Evolutionary conservation across 2,797 vertebrate genomes (phyloP).

Genomic region (Columba guinea): DNA sequence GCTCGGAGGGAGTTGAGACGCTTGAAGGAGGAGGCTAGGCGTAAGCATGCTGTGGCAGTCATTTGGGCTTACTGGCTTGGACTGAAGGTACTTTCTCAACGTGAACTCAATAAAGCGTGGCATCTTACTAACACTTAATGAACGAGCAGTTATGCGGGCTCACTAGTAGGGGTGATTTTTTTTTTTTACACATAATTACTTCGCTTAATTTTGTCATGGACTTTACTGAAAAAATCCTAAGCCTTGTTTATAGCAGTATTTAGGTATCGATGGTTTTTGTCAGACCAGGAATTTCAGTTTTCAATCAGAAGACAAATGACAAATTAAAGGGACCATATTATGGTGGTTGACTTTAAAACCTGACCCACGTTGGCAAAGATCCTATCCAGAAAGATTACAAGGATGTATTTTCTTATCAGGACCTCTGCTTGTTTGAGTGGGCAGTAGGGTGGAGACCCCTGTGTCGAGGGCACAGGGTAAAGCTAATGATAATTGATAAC

Average conservation of each 20-base stretch:
- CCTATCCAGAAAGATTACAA: neutral
- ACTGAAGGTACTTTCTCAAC: slow-evolving; percentile 92
- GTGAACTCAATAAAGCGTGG: slow-evolving; percentile 40
- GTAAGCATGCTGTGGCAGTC: slow-evolving; percentile 97
- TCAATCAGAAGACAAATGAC: neutral
- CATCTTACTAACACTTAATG: slow-evolving; percentile 69
- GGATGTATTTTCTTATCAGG: slow-evolving; percentile 37
- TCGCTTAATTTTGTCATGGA: neutral
- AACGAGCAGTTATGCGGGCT: slow-evolving; percentile 13
- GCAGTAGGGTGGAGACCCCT: neutral
- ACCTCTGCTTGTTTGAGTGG: slow-evolving; percentile 2
- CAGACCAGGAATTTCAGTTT: neutral
- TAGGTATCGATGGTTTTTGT: neutral
- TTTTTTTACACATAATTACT: neutral
- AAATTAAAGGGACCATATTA: neutral
- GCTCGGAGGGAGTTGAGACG: slow-evolving; percentile 97
- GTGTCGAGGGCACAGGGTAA: too few relatives aligned
- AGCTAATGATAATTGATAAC: too few relatives aligned
- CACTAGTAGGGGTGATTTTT: neutral
- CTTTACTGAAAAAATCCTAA: neutral
- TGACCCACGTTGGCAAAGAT: neutral
- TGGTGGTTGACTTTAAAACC: neutral
- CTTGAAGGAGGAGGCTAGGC: slow-evolving; percentile 98
- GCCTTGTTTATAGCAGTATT: neutral
- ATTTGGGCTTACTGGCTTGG: slow-evolving; percentile 99